A percentile compares a stretch with the other conserved stretches of the same genome.
Conservation (phyloP, 2,888 invertebrate genomes). For the Stegophylla sp. region DNA sequence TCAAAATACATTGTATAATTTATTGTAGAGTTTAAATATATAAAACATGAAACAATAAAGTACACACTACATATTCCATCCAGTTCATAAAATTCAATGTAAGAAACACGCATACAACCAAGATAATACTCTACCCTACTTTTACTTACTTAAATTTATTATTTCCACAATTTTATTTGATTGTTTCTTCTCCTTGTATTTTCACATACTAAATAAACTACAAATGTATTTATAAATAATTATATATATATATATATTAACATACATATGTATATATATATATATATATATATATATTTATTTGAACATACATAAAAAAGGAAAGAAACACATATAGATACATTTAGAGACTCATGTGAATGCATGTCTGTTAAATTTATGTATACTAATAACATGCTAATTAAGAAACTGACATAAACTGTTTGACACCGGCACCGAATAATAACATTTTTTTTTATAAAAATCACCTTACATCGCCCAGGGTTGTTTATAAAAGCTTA, state of each 20-base stretch:
- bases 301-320: conserved; percentile 18
- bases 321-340: conserved; percentile 40
- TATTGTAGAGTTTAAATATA: too few relatives aligned
- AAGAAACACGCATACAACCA: conserved; percentile 32
- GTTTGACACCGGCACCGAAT: conserved; percentile 56
- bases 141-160: conserved; percentile 43
- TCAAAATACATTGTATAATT: too few relatives aligned
- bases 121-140: conserved; percentile 42
- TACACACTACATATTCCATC: conserved; percentile 19
- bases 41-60: not conserved
- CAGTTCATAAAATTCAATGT: conserved; percentile 20
- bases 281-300: conserved; percentile 11
- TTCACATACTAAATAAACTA: conserved; percentile 49
- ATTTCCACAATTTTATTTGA: conserved; percentile 40
- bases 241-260: not conserved
- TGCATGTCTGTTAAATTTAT: conserved; percentile 3
- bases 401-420: conserved; percentile 49
- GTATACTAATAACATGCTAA: conserved; percentile 48
- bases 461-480: conserved; percentile 51
- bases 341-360: conserved; percentile 4
- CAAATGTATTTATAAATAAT: not conserved
- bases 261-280: not conserved
- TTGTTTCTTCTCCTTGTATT: conserved; percentile 47
- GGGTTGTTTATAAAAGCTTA: conserved; percentile 41
- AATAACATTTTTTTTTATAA: conserved; percentile 38